Evolutionary conservation across 2,888 invertebrate species (phyloP).

Genomic region (Antheraea assamensis): DNA sequence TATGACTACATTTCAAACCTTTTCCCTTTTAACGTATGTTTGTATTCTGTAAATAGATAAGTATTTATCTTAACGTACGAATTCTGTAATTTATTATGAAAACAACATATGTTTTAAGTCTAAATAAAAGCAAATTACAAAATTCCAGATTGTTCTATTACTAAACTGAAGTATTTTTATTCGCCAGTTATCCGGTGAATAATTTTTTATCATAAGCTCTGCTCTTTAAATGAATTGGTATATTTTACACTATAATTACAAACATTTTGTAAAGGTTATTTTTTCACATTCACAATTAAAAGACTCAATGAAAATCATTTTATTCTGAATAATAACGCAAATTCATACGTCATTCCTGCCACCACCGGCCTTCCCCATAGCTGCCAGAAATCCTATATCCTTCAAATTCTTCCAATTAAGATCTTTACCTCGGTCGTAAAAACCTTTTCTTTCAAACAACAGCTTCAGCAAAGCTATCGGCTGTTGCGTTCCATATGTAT

Average conservation of each 20-base stretch:
- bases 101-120: not conserved
- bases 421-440: slow-evolving; percentile 94
- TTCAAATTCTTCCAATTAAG: slow-evolving; percentile 94
- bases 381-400: slow-evolving; percentile 91
- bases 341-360: slow-evolving; percentile 88
- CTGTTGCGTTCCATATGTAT: slow-evolving; percentile 95
- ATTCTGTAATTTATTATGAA: not conserved
- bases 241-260: not conserved
- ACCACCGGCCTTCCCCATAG: slow-evolving; percentile 94
- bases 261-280: not conserved
- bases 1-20: not conserved
- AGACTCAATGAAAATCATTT: not conserved
- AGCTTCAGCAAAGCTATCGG: slow-evolving; percentile 96
- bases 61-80: not conserved
- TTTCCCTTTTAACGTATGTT: not conserved
- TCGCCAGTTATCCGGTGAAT: not conserved
- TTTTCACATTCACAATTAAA: not conserved
- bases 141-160: not conserved
- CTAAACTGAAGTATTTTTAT: not conserved
- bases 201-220: not conserved
- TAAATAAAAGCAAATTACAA: not conserved
- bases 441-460: slow-evolving; percentile 93
- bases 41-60: not conserved
- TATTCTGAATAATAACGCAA: not conserved
- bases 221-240: not conserved